Percentiles rank a stretch among this genome's conserved stretches.
Conservation (phyloP, 2,888 invertebrate species). For the Agriopis marginaria region DNA sequence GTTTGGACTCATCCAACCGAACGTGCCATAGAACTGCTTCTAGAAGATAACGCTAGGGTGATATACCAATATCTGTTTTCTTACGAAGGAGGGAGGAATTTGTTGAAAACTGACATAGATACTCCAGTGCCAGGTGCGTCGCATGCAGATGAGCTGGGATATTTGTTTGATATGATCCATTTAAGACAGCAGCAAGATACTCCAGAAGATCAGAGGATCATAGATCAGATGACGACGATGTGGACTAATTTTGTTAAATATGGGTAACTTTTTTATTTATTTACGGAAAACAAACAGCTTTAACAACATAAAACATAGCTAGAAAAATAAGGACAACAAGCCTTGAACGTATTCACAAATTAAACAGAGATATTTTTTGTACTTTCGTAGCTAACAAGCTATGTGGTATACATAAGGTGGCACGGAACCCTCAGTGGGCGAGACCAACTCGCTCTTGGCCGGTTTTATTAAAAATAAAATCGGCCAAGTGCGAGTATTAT, state of each 20-base stretch:
- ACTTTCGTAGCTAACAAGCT: no score
- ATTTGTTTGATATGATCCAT: constrained; percentile 51
- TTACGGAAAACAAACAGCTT: no score
- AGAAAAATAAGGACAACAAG: no score
- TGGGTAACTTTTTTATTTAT: constrained; percentile 38
- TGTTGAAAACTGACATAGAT: constrained; percentile 42
- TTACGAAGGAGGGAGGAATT: constrained; percentile 56
- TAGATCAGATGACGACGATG: constrained; percentile 32
- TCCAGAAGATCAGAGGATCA: constrained; percentile 27
- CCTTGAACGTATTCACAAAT: no score
- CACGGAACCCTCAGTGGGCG: no score
- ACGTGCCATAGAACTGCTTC: constrained; percentile 47
- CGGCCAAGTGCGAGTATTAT: no score
- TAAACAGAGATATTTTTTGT: no score
- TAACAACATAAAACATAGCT: no score
- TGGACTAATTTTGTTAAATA: constrained; percentile 40
- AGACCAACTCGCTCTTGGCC: no score
- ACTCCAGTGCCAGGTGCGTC: constrained; percentile 33
- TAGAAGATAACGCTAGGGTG: constrained; percentile 42
- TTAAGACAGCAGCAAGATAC: constrained; percentile 12
- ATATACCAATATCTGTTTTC: constrained; percentile 59
- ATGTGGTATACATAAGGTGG: no score
- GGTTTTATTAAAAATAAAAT: no score
- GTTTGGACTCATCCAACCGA: constrained; percentile 51
- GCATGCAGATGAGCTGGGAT: constrained; percentile 41